Evolutionary conservation across 37 sponge, comb jelly and placozoan genomes (phyloP), one percentile per base, ranked within the genome.

Genomic region (Haliclona indistincta): DNA sequence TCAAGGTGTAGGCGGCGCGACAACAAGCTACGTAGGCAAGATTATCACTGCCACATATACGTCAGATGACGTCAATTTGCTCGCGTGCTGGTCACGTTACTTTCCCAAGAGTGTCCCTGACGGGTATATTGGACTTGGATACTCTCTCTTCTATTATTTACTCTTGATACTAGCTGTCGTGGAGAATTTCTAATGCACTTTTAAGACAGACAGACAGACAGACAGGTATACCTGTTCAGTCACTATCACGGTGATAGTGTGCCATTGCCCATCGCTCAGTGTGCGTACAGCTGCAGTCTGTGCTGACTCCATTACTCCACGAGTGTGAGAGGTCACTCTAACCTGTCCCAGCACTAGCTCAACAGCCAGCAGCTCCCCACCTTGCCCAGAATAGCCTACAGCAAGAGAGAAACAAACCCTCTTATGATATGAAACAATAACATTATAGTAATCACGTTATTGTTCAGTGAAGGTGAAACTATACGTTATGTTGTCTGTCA

Each of bases 201-300:
- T n/a, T n/a, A n/a, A n/a, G n/a, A n/a, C n/a, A n/a, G n/a, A n/a
- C n/a, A 47, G 10, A 47, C 51, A 47, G 13, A 47, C 51, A 47
- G 13, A 47, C 51, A 47, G 13, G 51, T 15, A 47, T 42, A 80
- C 88, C 76, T 44, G 33, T 3, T 68, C 55, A 32, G 38, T 41
- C 34, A 84, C 23, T 43, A 56, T n/a, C 29, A 89, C 1, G 25
- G n/a, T 22, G 45, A 89, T 80, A 0, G 36, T 37, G 74, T 83
- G 90, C 90, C 90, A 89, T 55, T 64, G 39, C 7, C 85, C 90
- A 73, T 89, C 81, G 36, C 76, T 76, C 63, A 89, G 29, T 15
- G 15, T 30, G 63, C 71, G 30, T 4, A 35, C 49, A 1, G 74
- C 72, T 10, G 13, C 43, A 6, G 83, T 78, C 10, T 19, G 26